Evolutionary conservation across 2,888 invertebrate species (phyloP), one percentile per base, ranked within the genome.

Genomic region (Drosophila neotestacea): DNA sequence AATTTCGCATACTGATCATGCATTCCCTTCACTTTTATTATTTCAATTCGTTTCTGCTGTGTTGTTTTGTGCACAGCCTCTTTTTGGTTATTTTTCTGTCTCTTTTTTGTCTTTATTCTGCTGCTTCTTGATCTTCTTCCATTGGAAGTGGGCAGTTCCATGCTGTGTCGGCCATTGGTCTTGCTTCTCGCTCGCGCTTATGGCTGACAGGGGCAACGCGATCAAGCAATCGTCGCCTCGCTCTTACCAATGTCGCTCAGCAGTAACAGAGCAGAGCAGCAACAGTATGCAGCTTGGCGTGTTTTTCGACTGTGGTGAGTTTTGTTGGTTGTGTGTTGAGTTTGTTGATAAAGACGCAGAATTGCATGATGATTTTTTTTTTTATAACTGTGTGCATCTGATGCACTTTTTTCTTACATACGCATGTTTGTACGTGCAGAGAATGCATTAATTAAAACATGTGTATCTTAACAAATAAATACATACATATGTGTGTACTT

Each of bases 151-250:
- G 82, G 78, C 73, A 64, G 83, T 70, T 52, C 68, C 77, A 68
- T 68, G 70, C 58, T 51, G 51, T 52, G 80, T 78, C 90, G 76
- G 91, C 91, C 91, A 90, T 90, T 88, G 78, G 75, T 84, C 79
- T 85, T 85, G 73, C 79, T 22, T 91, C 90, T 85, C 88, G 64
- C 79, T 91, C 78, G 36, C 55, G 36, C 82, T 9, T 16, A 41
- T 50, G 61, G 27, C n/a, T 7, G 2, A 42, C 48, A 16, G 13
- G 9, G 36, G 34, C 42, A 27, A 42, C 50, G 51, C 59, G 85
- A 83, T 87, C 79, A 41, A 16, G n/a, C 56, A 68, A 74, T 77
- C 75, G 81, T 70, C 52, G 63, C 5, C 78, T 83, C 85, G 61
- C 74, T 87, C 81, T 69, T 47, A 65, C 81, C 39, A 36, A 46